phyloP scores from a whole-genome alignment of 2,797 vertebrate genomes.

The Erpetoichthys calabaricus region DNA sequence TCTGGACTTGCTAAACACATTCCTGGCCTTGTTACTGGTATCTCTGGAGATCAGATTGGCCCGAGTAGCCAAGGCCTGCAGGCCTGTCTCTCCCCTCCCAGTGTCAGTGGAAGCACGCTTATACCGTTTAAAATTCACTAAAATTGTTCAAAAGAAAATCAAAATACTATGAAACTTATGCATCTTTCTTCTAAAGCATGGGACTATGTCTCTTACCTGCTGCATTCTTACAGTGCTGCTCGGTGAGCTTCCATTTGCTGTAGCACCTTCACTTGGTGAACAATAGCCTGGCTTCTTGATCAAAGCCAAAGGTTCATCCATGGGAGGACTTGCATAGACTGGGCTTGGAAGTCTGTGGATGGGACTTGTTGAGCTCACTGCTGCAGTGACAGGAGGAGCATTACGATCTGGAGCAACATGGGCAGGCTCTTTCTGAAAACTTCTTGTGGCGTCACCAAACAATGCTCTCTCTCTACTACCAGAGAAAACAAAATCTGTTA shows the following conservation, averaged over 20 bases:
- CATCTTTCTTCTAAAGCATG: too few relatives aligned
- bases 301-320: constrained; percentile 59
- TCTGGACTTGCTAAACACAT: too few relatives aligned
- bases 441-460: constrained; percentile 33
- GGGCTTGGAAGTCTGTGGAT: constrained; percentile 35
- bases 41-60: too few relatives aligned
- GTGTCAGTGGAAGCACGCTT: too few relatives aligned
- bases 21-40: too few relatives aligned
- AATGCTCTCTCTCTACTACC: constrained; percentile 47
- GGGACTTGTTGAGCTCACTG: constrained; percentile 29
- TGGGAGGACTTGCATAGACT: constrained; percentile 41
- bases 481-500: too few relatives aligned
- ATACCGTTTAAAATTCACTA: too few relatives aligned
- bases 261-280: constrained; percentile 26
- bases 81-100: too few relatives aligned
- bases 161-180: too few relatives aligned
- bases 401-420: constrained; percentile 38
- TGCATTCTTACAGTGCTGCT: constrained; percentile 26
- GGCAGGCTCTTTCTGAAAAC: constrained; percentile 25
- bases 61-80: too few relatives aligned
- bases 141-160: too few relatives aligned
- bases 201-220: constrained; percentile 48
- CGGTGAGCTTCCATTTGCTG: too few relatives aligned
- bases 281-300: constrained; percentile 51
- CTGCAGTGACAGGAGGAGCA: constrained; percentile 1